Evolutionary conservation across 2,113 vertebrate species (phyloP), one percentile per base, ranked within the genome.

Genomic region (Cnemophilus loriae): DNA sequence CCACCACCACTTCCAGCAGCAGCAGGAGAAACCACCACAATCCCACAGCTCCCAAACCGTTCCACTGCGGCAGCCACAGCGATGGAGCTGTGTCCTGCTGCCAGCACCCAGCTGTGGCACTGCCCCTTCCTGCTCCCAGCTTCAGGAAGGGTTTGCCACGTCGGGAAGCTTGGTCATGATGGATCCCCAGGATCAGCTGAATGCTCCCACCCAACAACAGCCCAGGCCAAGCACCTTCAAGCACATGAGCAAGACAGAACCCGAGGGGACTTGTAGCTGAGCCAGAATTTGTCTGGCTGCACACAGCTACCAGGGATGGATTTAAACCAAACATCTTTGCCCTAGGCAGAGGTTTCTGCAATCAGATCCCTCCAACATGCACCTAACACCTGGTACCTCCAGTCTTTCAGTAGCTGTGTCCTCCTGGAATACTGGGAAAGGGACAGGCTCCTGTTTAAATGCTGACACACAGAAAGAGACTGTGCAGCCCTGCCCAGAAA

Each of bases 161-260:
- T 10, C 3, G 3, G 52, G 37, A 57, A 80, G 35, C 42, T 59
- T 3, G 0, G 39, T 30, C 7, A 3, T 0, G 16, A 46, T 10
- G 78, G 13, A 28, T 81, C 55, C 47, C 24, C 32, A n/a, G 73
- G 65, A 56, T 67, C 68, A 73, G 75, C 27, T 42, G 30, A 47
- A 47, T 0, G 0, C 19, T 73, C 19, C 20, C 50, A 65, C 28
- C 56, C 73, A 70, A n/a, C 18, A 73, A 10, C 23, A 70, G 84
- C 67, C 78, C 41, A 39, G 18, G 59, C 26, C 63, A 64, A 61
- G 26, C 44, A 76, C 6, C 55, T 47, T 32, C 28, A 39, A 42
- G 64, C 2, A 0, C 5, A 56, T 0, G 2, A 88, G 52, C 56
- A 39, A 49, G 18, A 15, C 2, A 0, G 13, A 63, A 39, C 42